Conservation (phyloP, 2,797 vertebrate species). For the Poliocrania exsul region DNA sequence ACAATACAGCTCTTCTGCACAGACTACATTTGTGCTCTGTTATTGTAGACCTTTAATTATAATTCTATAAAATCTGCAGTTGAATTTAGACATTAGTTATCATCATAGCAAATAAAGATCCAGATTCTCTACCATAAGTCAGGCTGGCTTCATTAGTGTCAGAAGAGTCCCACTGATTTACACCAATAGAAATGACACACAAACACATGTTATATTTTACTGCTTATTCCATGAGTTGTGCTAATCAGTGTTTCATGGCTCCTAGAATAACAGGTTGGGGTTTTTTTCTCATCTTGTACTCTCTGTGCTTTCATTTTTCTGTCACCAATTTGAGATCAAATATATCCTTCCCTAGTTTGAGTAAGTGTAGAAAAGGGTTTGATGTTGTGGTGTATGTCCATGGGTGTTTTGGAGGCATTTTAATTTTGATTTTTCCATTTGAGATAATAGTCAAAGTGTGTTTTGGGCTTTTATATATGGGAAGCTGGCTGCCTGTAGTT, state of each 20-base stretch:
- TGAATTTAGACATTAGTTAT: not conserved
- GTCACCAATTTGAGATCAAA: not conserved
- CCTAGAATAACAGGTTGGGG: not conserved
- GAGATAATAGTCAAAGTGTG: not conserved
- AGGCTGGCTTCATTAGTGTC: conserved; percentile 2
- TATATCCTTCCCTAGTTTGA: not conserved
- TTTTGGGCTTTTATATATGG: not conserved
- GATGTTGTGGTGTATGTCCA: not conserved
- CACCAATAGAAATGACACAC: not conserved
- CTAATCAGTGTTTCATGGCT: not conserved
- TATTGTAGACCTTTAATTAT: conserved; percentile 11
- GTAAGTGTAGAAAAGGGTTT: conserved; percentile 5
- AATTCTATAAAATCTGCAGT: not conserved
- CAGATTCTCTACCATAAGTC: not conserved
- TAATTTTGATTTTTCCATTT: conserved; percentile 34
- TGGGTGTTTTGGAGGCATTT: conserved; percentile 27
- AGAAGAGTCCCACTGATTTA: not conserved
- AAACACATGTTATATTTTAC: conserved; percentile 1
- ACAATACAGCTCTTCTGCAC: not conserved
- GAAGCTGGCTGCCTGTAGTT: not conserved
- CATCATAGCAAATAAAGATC: not conserved
- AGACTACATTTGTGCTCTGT: not conserved
- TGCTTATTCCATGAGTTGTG: not conserved
- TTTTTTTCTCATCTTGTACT: not conserved
- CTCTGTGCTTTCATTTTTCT: not conserved